Evolutionary conservation across 2,888 invertebrate species (phyloP), one percentile per base, ranked within the genome.

Genomic region (Ichneumoninae sp.): DNA sequence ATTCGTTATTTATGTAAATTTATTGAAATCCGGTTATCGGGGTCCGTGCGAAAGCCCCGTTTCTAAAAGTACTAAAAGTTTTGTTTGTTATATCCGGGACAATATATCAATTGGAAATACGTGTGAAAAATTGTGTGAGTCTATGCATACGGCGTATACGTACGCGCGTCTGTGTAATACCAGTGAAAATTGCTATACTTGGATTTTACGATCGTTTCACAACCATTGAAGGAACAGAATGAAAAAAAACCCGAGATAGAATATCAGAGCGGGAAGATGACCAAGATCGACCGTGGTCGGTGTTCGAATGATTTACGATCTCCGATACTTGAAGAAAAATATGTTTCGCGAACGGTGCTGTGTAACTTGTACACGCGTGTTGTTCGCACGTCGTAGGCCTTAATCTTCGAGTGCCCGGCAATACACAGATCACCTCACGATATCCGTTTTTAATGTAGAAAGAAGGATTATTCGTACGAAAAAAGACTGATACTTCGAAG

Each of bases 1-100:
- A 47, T 77, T 80, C 76, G 74, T 66, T 76, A 80, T 80, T 83
- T 76, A 57, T 76, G 76, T 83, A 65, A 69, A 79, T 82, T 71
- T 40, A 79, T 70, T 72, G 52, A 57, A 54, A 50, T 30, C 33
- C 52, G 52, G 36, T 22, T 10, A 26, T 26, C 57, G 19, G 44
- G 44, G 16, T 8, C 19, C 40, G n/a, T 40, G 26, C 13, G 75
- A 26, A 76, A 54, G n/a, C 33, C 22, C 50, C 74, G n/a, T 52
- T 52, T 50, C 30, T 62, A 30, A 22, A 57, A n/a, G 30, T 68
- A 50, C 57, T 26, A 26, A 26, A 26, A 26, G 40, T 74, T 74
- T 82, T 40, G 22, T 82, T 79, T 74, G 62, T 78, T 74, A 60
- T 65, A 74, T 79, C 40, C 72, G 74, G 78, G 62, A 79, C 52